These are phyloP conservation scores for Hippocampus abdominalis DNA, from an alignment of 2,113 vertebrate genomes.

Conservation along the genomic window DNA sequence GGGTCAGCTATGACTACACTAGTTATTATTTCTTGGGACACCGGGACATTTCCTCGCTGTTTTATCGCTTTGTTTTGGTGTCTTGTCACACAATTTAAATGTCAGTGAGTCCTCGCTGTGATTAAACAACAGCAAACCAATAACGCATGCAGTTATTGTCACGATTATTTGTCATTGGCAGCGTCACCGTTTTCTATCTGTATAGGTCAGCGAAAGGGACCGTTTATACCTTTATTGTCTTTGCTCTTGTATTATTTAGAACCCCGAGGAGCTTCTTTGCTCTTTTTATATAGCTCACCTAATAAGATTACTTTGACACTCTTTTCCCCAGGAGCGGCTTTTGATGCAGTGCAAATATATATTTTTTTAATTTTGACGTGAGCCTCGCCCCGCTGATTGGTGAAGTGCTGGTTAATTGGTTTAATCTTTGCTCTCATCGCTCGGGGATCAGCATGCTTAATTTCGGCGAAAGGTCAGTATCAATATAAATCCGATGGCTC, in stretches of 20 bases:
- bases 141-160: constrained; percentile 1
- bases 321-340: constrained; percentile 52
- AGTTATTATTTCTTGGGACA: constrained; percentile 1
- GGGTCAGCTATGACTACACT: constrained; percentile 6
- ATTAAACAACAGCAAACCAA: constrained; percentile 4
- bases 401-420: constrained; percentile 77
- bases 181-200: constrained; percentile 21
- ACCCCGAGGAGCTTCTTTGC: constrained; percentile 32
- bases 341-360: constrained; percentile 63
- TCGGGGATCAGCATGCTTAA: constrained; percentile 71
- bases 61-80: constrained; percentile 11
- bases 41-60: neutral
- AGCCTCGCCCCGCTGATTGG: constrained; percentile 65
- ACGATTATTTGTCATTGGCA: neutral
- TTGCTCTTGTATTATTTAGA: constrained; percentile 35
- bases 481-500: constrained; percentile 73
- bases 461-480: constrained; percentile 80
- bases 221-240: constrained; percentile 33
- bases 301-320: constrained; percentile 58
- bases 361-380: constrained; percentile 54
- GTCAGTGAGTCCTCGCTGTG: constrained; percentile 6
- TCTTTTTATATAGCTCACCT: constrained; percentile 40
- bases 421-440: constrained; percentile 76
- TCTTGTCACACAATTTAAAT: constrained; percentile 6
- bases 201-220: constrained; percentile 16